Conservation (phyloP, 1,140 invertebrate species). For the Anagrus nilaparvatae region DNA sequence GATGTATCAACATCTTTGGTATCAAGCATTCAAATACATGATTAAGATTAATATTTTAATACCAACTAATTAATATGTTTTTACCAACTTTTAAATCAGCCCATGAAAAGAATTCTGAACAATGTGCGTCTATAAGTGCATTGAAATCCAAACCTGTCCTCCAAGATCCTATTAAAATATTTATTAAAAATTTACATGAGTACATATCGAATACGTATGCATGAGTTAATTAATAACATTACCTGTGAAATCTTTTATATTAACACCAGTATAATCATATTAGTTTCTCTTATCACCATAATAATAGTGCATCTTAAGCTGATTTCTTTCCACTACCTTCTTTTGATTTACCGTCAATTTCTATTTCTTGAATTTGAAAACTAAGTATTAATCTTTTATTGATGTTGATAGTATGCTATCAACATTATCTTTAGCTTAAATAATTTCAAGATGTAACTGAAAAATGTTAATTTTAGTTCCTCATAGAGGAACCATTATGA, state of each 20-base stretch:
- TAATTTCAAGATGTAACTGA: conserved; percentile 90
- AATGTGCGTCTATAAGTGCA: conserved; percentile 90
- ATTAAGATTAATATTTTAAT: conserved; percentile 88
- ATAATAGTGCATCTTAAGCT: conserved; percentile 92
- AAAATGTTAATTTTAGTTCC: too few species aligned
- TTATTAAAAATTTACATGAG: too few species aligned
- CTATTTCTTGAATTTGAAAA: conserved; percentile 97
- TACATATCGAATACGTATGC: not conserved
- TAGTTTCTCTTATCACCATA: conserved; percentile 98
- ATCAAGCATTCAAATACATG: conserved; percentile 86
- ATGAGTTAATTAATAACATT: conserved; percentile 13
- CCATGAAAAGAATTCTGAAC: conserved; percentile 88
- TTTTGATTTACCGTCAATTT: conserved; percentile 96
- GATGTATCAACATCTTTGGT: conserved; percentile 87
- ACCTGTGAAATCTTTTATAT: conserved; percentile 69
- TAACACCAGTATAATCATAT: conserved; percentile 81
- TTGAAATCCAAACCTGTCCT: conserved; percentile 91
- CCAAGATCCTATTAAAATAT: conserved; percentile 68
- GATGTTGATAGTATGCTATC: too few species aligned
- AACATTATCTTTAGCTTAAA: conserved; percentile 97
- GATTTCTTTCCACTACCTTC: conserved; percentile 97
- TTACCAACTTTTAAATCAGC: conserved; percentile 59
- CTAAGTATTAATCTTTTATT: conserved; percentile 91
- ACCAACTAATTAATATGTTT: too few species aligned
- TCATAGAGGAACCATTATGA: too few species aligned